phyloP scores from a whole-genome alignment of 2,888 invertebrate genomes.

The Coelopa pilipes region DNA sequence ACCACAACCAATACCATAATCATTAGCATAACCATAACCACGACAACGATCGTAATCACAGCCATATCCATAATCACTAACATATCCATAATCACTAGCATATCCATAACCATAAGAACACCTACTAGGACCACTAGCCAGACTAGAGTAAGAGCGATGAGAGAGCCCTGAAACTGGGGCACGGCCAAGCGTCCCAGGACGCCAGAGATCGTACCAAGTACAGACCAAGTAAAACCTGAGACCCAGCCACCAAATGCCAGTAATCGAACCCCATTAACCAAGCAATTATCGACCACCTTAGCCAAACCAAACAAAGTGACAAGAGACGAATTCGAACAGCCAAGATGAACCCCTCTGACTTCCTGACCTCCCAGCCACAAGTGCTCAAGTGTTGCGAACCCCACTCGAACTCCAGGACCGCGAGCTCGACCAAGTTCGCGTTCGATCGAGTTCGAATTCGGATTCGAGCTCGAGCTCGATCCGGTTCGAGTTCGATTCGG shows the following conservation, averaged over 20 bases:
- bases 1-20: too few relatives aligned
- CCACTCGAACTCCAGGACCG: conserved; percentile 13
- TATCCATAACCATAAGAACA: not conserved
- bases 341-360: conserved; percentile 2
- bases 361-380: not conserved
- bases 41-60: too few relatives aligned
- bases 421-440: not conserved
- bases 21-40: too few relatives aligned
- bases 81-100: not conserved
- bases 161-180: too few relatives aligned
- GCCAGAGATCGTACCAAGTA: too few relatives aligned
- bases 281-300: conserved; percentile 20
- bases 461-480: too few relatives aligned
- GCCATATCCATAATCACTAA: not conserved
- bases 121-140: not conserved
- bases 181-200: too few relatives aligned
- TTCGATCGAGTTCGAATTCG: not conserved
- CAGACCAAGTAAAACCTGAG: too few relatives aligned
- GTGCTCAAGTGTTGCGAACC: conserved; percentile 24
- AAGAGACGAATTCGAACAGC: conserved; percentile 45
- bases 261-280: not conserved
- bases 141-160: too few relatives aligned
- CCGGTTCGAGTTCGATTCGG: too few relatives aligned
- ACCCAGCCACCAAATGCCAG: too few relatives aligned
- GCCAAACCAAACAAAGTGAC: conserved; percentile 29